Evolutionary conservation across 2,113 vertebrate genomes (phyloP).

Genomic region (Brienomyrus longianalis): DNA sequence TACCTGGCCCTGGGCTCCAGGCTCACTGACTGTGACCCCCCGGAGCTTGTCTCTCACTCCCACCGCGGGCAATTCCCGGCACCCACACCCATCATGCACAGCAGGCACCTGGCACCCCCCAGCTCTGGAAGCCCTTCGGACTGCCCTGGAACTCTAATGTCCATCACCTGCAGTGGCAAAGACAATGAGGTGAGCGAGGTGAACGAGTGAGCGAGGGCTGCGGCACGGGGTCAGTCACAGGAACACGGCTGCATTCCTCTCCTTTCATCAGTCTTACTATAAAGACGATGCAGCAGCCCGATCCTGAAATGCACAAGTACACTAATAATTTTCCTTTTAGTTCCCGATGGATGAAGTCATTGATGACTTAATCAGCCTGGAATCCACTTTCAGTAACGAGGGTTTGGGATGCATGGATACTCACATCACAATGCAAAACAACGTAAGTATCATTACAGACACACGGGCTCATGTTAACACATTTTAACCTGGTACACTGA

Average conservation of each 20-base stretch:
- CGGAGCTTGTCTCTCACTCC: conserved; percentile 48
- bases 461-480: too few relatives aligned
- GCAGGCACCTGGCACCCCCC: conserved; percentile 58
- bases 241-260: conserved; percentile 22
- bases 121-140: conserved; percentile 57
- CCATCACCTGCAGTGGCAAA: conserved; percentile 59
- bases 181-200: conserved; percentile 77
- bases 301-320: conserved; percentile 17
- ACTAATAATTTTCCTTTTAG: conserved; percentile 56
- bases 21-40: conserved; percentile 61
- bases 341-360: conserved; percentile 89
- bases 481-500: not conserved
- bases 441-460: conserved; percentile 66
- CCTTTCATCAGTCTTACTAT: not conserved
- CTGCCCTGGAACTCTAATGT: conserved; percentile 67
- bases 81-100: conserved; percentile 61
- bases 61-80: conserved; percentile 57
- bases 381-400: conserved; percentile 85
- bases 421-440: conserved; percentile 79
- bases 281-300: not conserved
- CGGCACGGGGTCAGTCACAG: conserved; percentile 1
- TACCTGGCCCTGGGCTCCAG: conserved; percentile 81
- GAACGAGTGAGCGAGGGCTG: conserved; percentile 56
- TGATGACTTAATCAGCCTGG: conserved; percentile 85
- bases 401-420: conserved; percentile 76